phyloP scores from a whole-genome alignment of 2,113 vertebrate genomes.

The Antigone vipio region DNA sequence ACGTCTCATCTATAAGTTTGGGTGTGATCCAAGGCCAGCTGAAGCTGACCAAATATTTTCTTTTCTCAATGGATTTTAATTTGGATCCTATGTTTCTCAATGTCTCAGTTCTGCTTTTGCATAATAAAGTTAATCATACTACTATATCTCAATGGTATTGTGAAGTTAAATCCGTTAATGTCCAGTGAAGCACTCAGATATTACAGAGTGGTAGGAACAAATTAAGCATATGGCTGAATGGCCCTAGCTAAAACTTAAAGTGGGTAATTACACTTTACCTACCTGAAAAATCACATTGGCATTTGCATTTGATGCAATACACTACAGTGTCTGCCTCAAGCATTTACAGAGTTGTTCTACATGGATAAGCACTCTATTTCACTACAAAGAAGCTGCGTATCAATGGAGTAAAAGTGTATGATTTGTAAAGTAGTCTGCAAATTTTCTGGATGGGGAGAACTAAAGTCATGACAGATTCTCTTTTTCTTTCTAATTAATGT shows the following conservation, averaged over 20 bases:
- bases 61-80: background rate
- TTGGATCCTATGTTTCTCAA: background rate
- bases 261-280: background rate
- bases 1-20: background rate
- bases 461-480: background rate
- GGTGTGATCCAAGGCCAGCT: background rate
- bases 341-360: background rate
- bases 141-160: background rate
- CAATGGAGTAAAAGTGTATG: background rate
- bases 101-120: background rate
- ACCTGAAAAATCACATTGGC: background rate
- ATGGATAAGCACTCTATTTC: background rate
- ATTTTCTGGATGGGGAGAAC: background rate
- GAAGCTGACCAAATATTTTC: background rate
- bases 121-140: background rate
- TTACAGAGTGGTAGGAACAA: background rate
- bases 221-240: background rate
- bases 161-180: background rate
- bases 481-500: background rate
- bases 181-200: background rate
- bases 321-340: background rate
- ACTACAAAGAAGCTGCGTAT: background rate
- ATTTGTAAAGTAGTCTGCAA: background rate
- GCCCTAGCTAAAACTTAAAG: background rate
- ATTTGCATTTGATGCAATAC: background rate